These are phyloP conservation scores for Drosophila tsacasi DNA, from an alignment of 1,140 invertebrate species.

Conservation along the genomic window DNA sequence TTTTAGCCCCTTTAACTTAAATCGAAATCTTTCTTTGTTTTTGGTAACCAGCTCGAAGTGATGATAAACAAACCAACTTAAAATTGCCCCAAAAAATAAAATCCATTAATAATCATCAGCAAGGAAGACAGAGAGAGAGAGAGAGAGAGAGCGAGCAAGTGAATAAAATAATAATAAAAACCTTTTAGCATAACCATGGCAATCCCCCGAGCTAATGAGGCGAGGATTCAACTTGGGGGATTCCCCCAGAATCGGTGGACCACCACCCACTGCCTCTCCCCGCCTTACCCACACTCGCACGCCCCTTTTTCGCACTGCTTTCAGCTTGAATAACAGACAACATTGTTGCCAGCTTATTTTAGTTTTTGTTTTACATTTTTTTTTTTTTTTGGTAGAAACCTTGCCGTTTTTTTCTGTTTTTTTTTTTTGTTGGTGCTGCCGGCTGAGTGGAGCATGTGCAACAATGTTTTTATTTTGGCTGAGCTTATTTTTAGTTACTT, in stretches of 20 bases:
- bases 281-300: not conserved
- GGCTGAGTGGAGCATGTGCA: constrained; percentile 64
- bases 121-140: not conserved
- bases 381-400: constrained; percentile 11
- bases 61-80: constrained; percentile 14
- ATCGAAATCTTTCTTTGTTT: not conserved
- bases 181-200: constrained; percentile 53
- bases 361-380: constrained; percentile 23
- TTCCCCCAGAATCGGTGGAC: constrained; percentile 1
- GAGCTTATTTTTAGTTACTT: constrained; percentile 81
- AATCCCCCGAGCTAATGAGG: constrained; percentile 52
- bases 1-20: not conserved
- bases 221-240: constrained; percentile 25
- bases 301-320: constrained; percentile 5
- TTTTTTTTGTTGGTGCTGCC: constrained; percentile 19
- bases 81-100: constrained; percentile 23
- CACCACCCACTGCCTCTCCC: not conserved
- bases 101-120: constrained; percentile 51
- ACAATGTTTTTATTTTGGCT: constrained; percentile 80
- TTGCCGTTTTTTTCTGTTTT: not conserved
- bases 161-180: constrained; percentile 57
- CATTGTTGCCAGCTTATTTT: constrained; percentile 58
- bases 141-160: constrained; percentile 8
- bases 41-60: not conserved
- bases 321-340: constrained; percentile 36